Conservation (phyloP, 2,888 invertebrate species). For the Eulithis testata region DNA sequence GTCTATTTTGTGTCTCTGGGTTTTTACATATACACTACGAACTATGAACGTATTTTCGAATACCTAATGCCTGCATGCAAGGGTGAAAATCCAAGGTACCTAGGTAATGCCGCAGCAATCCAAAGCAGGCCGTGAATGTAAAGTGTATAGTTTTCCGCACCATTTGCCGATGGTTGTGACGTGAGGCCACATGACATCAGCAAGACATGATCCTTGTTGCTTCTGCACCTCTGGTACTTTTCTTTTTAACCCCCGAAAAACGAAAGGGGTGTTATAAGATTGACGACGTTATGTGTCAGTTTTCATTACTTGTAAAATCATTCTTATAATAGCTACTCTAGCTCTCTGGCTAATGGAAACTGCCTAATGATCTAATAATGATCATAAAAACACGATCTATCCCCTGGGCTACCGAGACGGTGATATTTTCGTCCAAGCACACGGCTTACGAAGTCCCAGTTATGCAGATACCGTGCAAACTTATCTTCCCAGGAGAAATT, state of each 20-base stretch:
- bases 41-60: too few relatives aligned
- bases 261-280: too few relatives aligned
- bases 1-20: too few relatives aligned
- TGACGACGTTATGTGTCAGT: too few relatives aligned
- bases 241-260: background rate
- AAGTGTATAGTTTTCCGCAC: slow-evolving; percentile 73
- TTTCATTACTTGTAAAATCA: background rate
- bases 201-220: slow-evolving; percentile 19
- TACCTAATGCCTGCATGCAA: background rate
- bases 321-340: background rate
- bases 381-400: too few relatives aligned
- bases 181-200: slow-evolving; percentile 36
- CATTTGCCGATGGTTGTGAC: slow-evolving; percentile 66
- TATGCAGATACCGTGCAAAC: slow-evolving; percentile 20
- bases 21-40: too few relatives aligned
- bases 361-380: too few relatives aligned
- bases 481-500: slow-evolving; percentile 33
- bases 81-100: background rate
- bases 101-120: slow-evolving; percentile 2
- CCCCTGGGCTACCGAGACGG: too few relatives aligned
- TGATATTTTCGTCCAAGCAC: background rate
- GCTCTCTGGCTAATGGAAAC: too few relatives aligned
- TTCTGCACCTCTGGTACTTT: background rate
- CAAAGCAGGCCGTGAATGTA: slow-evolving; percentile 32
- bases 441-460: slow-evolving; percentile 15